Evolutionary conservation across 2,113 vertebrate genomes (phyloP), one percentile per base, ranked within the genome.

Genomic region (Myotis davidii): DNA sequence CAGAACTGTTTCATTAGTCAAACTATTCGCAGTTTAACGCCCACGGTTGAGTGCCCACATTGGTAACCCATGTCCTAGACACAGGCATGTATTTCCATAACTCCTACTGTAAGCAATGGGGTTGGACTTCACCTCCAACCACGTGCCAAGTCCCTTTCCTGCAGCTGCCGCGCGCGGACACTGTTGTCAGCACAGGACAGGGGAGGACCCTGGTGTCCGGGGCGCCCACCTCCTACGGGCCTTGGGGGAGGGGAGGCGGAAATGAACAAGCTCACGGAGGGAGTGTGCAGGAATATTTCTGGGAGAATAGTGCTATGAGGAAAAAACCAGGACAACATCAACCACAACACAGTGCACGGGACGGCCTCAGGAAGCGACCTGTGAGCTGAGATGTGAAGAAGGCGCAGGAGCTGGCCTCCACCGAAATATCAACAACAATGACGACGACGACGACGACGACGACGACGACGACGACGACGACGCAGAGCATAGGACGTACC

Each of bases 401-500:
- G 17, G 34, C 21, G 3, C 3, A 16, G 48, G 5, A 50, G 83
- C 34, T 37, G 34, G 54, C 12, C 14, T 45, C 65, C 39, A 14
- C 7, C 61, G 9, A 52, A 69, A 29, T 17, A 12, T 6, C 9
- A 11, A 17, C 6, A 21, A 25, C 9, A 20, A 21, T 7, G 9
- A 39, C 0, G 16, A 7, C 1, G 37, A 7, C 6, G 9, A 39
- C 0, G 9, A 39, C 0, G 9, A 39, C 0, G 9, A 39, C 0
- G 9, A 39, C 0, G 9, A 39, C 0, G n/a, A 25, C 9, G 9
- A 37, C 0, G 9, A 5, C 5, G 9, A 7, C 6, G 16, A 7
- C 1, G 37, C 56, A 1, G 52, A 39, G n/a, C 3, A 6, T 3
- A 72, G 16, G 20, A 72, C 11, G 61, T 98, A 99, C 99, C 99